Evolutionary conservation across 2,797 vertebrate genomes (phyloP), one percentile per base, ranked within the genome.

Genomic region (Pseudochaenichthys georgianus): DNA sequence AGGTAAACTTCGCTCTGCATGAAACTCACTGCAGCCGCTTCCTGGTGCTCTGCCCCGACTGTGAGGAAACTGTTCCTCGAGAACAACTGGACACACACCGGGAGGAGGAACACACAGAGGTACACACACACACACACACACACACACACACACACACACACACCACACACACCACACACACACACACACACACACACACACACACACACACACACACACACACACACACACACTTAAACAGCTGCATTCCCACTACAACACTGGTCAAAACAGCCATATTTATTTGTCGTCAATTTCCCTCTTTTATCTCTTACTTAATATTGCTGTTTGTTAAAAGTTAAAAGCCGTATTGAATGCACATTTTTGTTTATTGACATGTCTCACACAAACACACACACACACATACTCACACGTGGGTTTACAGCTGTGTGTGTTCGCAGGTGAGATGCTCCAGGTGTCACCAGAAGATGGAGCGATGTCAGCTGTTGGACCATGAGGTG

Each of bases 1-100:
- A 92, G 70, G 65, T 42, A 50, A 96, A 96, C 81, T 93, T 96
- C 28, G 45, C 81, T 17, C 88, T 97, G 65, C 97, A 97, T 0
- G 95, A 96, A 78, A 88, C 66, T 0, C 94, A 96, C 89, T 97
- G 96, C 82, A 48, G 81, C 17, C 89, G 93, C 12, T 97, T 96
- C 83, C 80, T 96, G 3, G 81, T 84, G 46, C 1, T 94, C 43
- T 97, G 96, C 66, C 92, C 94, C 0, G 85, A 93, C 70, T 96
- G 96, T 65, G 16, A 91, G 12, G 94, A 96, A 55, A 16, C 88
- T 0, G 77, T 97, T 31, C 92, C 84, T 7, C 76, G 15, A 65
- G 87, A 87, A 0, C 86, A 92, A 10, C 86, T 96, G 82, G 16
- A 90, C 2, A 80, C 94, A 12, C 96, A 97, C 78, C 38, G 41